Percentiles rank a stretch among this genome's conserved stretches.
Conservation (phyloP, 2,888 invertebrate genomes). For the Yponomeuta cagnagella region DNA sequence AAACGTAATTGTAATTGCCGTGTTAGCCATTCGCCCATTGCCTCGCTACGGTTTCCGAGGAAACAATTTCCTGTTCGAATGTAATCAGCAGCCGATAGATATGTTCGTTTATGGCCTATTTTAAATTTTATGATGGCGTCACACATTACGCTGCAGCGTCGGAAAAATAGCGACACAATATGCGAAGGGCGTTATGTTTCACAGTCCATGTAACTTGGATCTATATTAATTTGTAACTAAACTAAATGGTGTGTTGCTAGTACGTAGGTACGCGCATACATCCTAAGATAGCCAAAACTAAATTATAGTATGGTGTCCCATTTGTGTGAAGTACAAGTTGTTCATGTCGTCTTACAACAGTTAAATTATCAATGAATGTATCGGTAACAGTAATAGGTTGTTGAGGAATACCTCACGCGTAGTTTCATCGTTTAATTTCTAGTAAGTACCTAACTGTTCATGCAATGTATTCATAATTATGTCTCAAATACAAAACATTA, state of each 20-base stretch:
- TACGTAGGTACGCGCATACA: constrained; percentile 19
- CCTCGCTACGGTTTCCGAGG: too few species aligned
- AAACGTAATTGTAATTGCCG: constrained; percentile 19
- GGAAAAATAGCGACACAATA: too few species aligned
- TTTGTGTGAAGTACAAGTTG: constrained; percentile 42
- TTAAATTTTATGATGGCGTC: too few species aligned
- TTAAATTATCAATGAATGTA: background rate
- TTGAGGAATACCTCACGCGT: constrained; percentile 24
- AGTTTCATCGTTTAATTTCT: constrained; percentile 35
- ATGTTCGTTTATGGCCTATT: too few species aligned
- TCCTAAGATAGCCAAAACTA: constrained; percentile 20
- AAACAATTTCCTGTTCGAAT: too few species aligned
- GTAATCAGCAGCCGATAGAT: too few species aligned
- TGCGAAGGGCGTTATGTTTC: background rate
- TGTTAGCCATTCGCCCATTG: background rate
- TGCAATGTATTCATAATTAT: constrained; percentile 39
- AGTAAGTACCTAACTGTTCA: constrained; percentile 35
- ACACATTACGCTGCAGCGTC: too few species aligned
- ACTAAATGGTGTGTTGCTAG: constrained; percentile 4
- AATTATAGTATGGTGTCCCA: constrained; percentile 14
- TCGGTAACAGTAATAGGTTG: constrained; percentile 35
- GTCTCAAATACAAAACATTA: constrained; percentile 43
- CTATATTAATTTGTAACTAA: background rate
- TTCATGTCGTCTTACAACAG: constrained; percentile 13
- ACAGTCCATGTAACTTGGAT: constrained; percentile 10